Base-by-base conservation (phyloP, 2,113 vertebrate species). In the Pachypanchax playfairii region DNA sequence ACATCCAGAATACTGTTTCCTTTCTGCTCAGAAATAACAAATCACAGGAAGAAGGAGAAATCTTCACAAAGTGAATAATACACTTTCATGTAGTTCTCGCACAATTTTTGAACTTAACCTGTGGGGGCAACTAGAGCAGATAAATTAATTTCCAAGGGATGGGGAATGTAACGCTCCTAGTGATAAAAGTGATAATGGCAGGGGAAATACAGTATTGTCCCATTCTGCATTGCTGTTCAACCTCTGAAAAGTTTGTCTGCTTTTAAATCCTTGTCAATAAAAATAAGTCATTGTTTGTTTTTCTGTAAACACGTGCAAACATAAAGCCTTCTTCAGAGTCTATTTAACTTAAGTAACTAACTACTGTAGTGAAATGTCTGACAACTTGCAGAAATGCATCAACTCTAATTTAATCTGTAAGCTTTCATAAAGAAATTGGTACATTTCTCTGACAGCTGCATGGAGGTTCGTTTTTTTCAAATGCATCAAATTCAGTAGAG, bases 111-210 rank as follows among this genome's bases (percentile, higher is more conserved):
- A 84, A 77, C 59, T 28, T 55, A 65, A 69, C 75, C 50, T n/a
- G 52, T 77, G 64, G 85, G 70, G 57, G 67, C 65, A 75, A 81
- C 28, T 68, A 65, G 70, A 72, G 58, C 50, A 82, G 81, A 75
- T 80, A 87, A 87, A 90, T 90, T 86, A 85, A 87, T 89, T 89
- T 88, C 82, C 72, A 70, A 63, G 86, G 84, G 82, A 86, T 42
- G 77, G 80, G 42, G 70, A 76, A 85, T 86, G 74, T 65, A 48
- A 77, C 31, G 35, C 50, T 64, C 67, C 71, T 63, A 63, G 71
- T 75, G 56, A 70, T 68, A 65, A 62, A 60, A 60, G 39, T 9
- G 59, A 55, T 82, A 47, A 18, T 26, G 25, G 77, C 64, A 24
- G 14, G 24, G 53, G 14, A 62, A 33, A n/a, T n/a, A n/a, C n/a